Evolutionary conservation across 2,888 invertebrate genomes (phyloP).

Genomic region (Drosophila leonis): DNA sequence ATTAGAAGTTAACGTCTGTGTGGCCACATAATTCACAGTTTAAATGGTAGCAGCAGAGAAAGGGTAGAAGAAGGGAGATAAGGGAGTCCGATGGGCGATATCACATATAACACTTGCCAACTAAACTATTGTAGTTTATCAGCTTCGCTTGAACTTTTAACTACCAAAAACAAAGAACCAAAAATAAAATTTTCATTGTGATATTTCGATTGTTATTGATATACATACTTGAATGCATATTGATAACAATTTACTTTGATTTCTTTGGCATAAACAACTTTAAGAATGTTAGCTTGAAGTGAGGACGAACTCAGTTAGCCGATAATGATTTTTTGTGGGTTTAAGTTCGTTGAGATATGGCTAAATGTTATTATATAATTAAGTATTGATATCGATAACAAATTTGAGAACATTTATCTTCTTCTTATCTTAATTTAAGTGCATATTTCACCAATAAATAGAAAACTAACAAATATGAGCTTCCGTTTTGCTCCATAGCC

Average conservation of each 20-base stretch:
- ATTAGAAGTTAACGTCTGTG: conserved; percentile 64
- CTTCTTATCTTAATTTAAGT: not conserved
- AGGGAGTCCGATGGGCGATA: not conserved
- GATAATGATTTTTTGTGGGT: not conserved
- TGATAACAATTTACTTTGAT: conserved; percentile 1
- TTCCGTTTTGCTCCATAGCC: not conserved
- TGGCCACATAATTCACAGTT: conserved; percentile 42
- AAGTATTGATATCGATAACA: not conserved
- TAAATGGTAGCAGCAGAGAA: not conserved
- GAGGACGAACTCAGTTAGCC: too few species aligned
- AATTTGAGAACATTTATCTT: not conserved
- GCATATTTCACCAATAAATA: not conserved
- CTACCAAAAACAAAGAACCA: not conserved
- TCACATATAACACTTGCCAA: not conserved
- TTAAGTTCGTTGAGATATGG: not conserved
- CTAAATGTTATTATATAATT: not conserved
- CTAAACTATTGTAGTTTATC: conserved; percentile 1
- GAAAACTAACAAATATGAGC: not conserved
- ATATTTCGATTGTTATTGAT: not conserved
- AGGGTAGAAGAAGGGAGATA: not conserved
- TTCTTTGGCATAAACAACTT: not conserved
- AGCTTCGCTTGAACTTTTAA: not conserved
- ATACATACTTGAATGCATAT: conserved; percentile 1
- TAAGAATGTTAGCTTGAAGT: not conserved
- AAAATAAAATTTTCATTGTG: not conserved